phyloP scores from a whole-genome alignment of 2,888 invertebrate genomes.

The Thecophora atra region DNA sequence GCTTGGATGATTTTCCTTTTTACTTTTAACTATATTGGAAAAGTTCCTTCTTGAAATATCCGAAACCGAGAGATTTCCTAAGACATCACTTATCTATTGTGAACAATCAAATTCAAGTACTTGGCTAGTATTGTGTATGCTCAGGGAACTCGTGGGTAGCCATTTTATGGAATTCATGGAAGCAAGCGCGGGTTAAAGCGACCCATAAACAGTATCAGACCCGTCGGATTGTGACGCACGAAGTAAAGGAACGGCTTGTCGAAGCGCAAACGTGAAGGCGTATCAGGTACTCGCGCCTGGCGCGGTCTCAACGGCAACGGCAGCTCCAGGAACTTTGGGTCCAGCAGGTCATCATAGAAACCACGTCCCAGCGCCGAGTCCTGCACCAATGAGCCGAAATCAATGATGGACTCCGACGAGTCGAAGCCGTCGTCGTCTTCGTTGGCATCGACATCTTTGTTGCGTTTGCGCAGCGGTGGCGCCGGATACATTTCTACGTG shows the following conservation, averaged over 20 bases:
- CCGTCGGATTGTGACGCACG: conserved; percentile 90
- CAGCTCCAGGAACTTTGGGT: conserved; percentile 68
- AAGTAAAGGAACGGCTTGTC: conserved; percentile 90
- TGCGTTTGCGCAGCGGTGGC: conserved; percentile 70
- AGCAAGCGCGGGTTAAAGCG: conserved; percentile 85
- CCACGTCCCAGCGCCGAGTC: conserved; percentile 72
- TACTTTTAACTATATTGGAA: background rate
- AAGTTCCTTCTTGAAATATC: background rate
- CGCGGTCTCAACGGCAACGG: conserved; percentile 77
- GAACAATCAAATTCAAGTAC: background rate
- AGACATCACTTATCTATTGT: conserved; percentile 4
- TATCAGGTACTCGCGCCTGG: conserved; percentile 76
- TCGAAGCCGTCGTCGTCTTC: conserved; percentile 55
- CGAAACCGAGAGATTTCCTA: background rate
- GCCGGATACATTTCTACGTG: conserved; percentile 86
- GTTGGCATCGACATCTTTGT: conserved; percentile 59
- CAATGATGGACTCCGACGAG: conserved; percentile 59
- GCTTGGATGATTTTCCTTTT: background rate
- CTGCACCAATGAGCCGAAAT: conserved; percentile 64
- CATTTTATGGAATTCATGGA: conserved; percentile 68
- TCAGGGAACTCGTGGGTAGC: background rate
- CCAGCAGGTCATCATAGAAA: conserved; percentile 74
- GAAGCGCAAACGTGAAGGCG: conserved; percentile 77
- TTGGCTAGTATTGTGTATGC: conserved; percentile 8
- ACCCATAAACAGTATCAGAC: conserved; percentile 87